phyloP scores from a whole-genome alignment of 2,113 vertebrate genomes.

The Lucifuga dentata region DNA sequence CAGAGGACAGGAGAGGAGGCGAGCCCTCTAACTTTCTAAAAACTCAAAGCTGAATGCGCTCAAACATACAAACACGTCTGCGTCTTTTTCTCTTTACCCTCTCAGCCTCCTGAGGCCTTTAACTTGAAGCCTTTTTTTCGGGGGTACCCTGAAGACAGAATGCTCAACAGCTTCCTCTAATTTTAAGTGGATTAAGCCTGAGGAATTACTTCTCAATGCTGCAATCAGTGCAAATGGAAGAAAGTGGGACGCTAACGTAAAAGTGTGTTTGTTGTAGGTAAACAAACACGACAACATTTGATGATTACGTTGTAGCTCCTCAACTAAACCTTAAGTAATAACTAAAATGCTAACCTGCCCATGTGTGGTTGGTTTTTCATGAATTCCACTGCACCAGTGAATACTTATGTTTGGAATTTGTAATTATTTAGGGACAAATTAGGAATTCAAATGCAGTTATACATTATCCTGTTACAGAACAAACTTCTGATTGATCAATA shows the following conservation, averaged over 20 bases:
- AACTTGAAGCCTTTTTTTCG: conserved; percentile 31
- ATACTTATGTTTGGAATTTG: conserved; percentile 35
- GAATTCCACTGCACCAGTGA: conserved; percentile 5
- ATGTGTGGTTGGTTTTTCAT: conserved; percentile 36
- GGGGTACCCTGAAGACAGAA: conserved; percentile 43
- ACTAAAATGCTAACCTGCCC: conserved; percentile 33
- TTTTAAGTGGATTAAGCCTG: conserved; percentile 61
- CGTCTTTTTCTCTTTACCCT: background rate
- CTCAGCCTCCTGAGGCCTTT: conserved; percentile 19
- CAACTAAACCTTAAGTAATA: conserved; percentile 58
- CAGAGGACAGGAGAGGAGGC: background rate
- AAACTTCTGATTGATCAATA: conserved; percentile 15
- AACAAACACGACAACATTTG: conserved; percentile 53
- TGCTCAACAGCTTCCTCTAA: conserved; percentile 49
- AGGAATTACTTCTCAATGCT: conserved; percentile 61
- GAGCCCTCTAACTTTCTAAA: too few species aligned
- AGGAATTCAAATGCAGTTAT: conserved; percentile 11
- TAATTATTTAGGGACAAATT: conserved; percentile 6
- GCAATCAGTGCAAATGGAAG: conserved; percentile 46
- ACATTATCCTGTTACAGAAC: conserved; percentile 6
- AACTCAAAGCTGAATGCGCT: background rate
- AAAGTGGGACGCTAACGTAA: conserved; percentile 59
- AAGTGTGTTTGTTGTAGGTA: conserved; percentile 45
- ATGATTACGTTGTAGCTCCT: conserved; percentile 20
- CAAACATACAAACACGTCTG: background rate